Base-by-base conservation (phyloP, 1,140 invertebrate species). In the Philopotamus ludificatus region DNA sequence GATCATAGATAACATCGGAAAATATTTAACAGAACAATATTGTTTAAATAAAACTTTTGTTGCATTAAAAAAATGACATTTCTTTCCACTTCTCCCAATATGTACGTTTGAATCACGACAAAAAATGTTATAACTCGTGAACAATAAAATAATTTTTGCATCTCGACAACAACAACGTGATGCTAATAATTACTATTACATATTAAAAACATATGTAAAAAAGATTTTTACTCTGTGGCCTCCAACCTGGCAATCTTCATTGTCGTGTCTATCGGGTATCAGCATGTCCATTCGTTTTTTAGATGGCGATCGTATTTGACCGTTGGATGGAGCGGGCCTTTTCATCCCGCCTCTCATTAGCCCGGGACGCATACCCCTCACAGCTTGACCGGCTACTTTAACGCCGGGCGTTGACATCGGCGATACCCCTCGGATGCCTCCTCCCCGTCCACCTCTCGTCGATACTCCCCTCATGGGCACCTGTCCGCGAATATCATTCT, bases 221-320 rank as follows among this genome's bases (percentile, higher is more conserved):
- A 34, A 4, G 28, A 34, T 34, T 34, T 34, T 34, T 12, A 12
- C 4, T 34, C 28, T n/a, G 28, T 34, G 4, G 12, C 4, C 4
- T 34, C 4, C 28, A 26, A 60, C 57, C 41, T 70, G 77, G 34
- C 79, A 81, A 63, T 80, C 79, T 60, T 80, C 79, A 54, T 79
- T 80, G 57, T 80, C 79, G 51, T 81, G 79, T 71, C 77, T 78
- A 7, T 78, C 79, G 0, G 79, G 79, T 0, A 81, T 66, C 16
- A 81, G 57, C 75, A 80, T 78, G 60, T 79, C 77, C 0, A 74
- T 65, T 28, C 79, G 72, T 26, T 76, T 73, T 53, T 80, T 79
- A 39, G 71, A 73, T 3, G 67, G 72, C 0, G 74, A 74, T 0
- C 71, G 73, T 3, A 70, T 68, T 1, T 28, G 28, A 3, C 59